Percentiles rank a stretch among this genome's conserved stretches.
phyloP scores from a whole-genome alignment of 2,797 vertebrate genomes.

The Typhlichthys eigenmanni region DNA sequence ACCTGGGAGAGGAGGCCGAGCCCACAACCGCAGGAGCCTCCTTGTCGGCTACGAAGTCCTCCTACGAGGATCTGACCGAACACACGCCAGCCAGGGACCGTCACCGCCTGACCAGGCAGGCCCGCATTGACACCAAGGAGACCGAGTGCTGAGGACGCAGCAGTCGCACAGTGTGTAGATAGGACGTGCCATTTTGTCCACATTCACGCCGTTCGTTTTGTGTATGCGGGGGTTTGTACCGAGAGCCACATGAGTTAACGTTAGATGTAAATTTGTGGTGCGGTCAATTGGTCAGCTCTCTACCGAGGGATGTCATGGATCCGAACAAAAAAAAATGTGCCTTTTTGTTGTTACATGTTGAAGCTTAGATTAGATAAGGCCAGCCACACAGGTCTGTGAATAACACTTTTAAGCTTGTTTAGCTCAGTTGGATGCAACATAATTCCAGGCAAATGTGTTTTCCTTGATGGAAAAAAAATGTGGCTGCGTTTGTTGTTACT shows the following conservation, averaged over 20 bases:
- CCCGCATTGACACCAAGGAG: constrained; percentile 90
- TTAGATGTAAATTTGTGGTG: constrained; percentile 8
- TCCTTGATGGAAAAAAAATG: background rate
- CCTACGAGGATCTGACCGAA: constrained; percentile 94
- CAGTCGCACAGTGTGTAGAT: constrained; percentile 4
- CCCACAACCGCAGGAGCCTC: constrained; percentile 85
- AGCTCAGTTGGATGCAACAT: background rate
- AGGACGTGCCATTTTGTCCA: background rate
- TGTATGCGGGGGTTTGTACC: background rate
- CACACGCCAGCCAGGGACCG: constrained; percentile 80
- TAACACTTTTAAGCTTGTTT: background rate
- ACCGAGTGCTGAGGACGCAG: constrained; percentile 85
- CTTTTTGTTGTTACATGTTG: constrained; percentile 19
- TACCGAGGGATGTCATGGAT: background rate
- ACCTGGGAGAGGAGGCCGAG: constrained; percentile 84
- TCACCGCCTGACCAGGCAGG: constrained; percentile 88
- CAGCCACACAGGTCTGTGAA: background rate
- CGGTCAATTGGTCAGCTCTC: constrained; percentile 10
- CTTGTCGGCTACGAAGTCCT: constrained; percentile 86
- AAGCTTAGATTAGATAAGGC: background rate
- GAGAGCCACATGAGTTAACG: background rate
- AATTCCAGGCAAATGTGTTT: background rate
- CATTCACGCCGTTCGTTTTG: background rate
- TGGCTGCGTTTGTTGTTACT: background rate
- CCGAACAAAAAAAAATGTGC: constrained; percentile 19